Evolutionary conservation across 2,888 invertebrate genomes (phyloP).

Genomic region (Apocheima hispidaria): DNA sequence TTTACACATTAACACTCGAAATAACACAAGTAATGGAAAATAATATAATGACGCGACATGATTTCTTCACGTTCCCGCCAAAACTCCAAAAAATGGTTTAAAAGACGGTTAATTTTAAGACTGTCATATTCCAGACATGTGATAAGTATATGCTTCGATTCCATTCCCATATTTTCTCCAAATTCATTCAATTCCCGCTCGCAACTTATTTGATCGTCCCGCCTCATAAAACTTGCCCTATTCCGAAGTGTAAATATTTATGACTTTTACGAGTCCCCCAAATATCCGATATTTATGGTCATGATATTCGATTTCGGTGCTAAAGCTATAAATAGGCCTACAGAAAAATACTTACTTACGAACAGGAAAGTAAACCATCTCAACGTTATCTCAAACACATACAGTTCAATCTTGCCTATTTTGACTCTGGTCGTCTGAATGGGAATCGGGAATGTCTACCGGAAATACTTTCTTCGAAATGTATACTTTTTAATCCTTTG

Average conservation of each 20-base stretch:
- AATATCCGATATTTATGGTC: conserved; percentile 62
- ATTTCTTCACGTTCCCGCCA: too few species aligned
- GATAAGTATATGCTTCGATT: background rate
- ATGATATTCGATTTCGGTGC: conserved; percentile 42
- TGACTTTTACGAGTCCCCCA: conserved; percentile 55
- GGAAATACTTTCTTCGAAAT: conserved; percentile 53
- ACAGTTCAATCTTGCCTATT: conserved; percentile 17
- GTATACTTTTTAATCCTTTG: conserved; percentile 50
- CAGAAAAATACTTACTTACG: conserved; percentile 19
- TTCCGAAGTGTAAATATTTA: conserved; percentile 67
- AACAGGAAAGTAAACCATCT: conserved; percentile 7
- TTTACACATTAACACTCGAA: too few species aligned
- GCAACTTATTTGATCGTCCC: conserved; percentile 13
- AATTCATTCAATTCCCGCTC: conserved; percentile 3
- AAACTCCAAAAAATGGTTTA: too few species aligned
- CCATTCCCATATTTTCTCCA: background rate
- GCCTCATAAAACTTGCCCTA: conserved; percentile 25
- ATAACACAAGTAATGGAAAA: too few species aligned
- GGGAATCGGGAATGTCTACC: conserved; percentile 38
- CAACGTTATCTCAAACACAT: conserved; percentile 18
- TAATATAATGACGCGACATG: too few species aligned
- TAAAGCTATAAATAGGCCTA: conserved; percentile 34
- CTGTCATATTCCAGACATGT: too few species aligned
- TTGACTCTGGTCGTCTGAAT: conserved; percentile 1
- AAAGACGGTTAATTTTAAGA: too few species aligned